These are phyloP conservation scores for Grallaria varia DNA, from an alignment of 2,113 vertebrate species.

Conservation along the genomic window DNA sequence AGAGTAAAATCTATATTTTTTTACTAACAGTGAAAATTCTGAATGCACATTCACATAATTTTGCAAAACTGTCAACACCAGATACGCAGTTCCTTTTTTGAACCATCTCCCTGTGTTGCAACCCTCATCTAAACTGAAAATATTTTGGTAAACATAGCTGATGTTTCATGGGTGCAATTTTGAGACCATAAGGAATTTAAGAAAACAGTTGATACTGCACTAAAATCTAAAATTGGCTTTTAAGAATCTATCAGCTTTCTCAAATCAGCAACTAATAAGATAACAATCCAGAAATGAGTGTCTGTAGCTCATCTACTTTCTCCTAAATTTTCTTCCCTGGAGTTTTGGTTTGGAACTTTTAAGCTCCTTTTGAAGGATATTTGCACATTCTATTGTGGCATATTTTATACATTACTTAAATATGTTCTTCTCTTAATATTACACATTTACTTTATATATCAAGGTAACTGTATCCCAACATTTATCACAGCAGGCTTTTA, in stretches of 20 bases:
- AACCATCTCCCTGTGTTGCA: slow-evolving; percentile 34
- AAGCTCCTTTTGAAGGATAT: not conserved
- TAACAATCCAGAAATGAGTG: not conserved
- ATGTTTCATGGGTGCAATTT: slow-evolving; percentile 39
- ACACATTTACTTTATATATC: not conserved
- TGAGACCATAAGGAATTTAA: slow-evolving; percentile 47
- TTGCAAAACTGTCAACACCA: slow-evolving; percentile 52
- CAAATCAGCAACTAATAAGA: not conserved
- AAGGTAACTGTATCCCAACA: not conserved
- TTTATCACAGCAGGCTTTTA: not conserved
- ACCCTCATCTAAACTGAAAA: slow-evolving; percentile 53
- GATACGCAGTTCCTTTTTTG: not conserved
- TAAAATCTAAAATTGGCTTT: slow-evolving; percentile 30
- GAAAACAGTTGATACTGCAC: slow-evolving; percentile 41
- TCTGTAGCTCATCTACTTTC: not conserved
- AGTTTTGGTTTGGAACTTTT: not conserved
- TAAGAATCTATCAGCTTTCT: not conserved
- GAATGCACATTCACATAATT: slow-evolving; percentile 14
- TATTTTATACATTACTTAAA: not conserved
- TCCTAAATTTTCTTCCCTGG: not conserved
- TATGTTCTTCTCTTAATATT: not conserved
- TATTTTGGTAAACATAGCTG: slow-evolving; percentile 60
- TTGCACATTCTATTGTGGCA: not conserved
- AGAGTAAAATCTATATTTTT: not conserved
- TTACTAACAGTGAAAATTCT: slow-evolving; percentile 20